Percentiles rank a stretch among this genome's conserved stretches.
Conservation (phyloP, 2,797 vertebrate species). For the Knipowitschia caucasica region DNA sequence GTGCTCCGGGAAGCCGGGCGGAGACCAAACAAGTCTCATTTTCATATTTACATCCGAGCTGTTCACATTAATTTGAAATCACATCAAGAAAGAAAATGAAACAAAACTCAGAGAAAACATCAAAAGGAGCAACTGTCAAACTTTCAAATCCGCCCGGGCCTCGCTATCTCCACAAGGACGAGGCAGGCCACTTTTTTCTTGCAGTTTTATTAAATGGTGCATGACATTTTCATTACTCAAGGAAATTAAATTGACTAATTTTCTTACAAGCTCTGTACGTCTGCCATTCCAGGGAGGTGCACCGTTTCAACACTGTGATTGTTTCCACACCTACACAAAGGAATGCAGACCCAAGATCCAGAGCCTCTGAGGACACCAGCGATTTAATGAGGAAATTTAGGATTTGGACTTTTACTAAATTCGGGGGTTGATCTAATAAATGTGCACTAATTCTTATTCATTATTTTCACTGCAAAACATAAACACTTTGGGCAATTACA, state of each 20-base stretch:
- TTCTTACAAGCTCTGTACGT: conserved; percentile 81
- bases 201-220: conserved; percentile 86
- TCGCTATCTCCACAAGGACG: conserved; percentile 66
- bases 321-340: conserved; percentile 78
- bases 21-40: conserved; percentile 82
- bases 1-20: conserved; percentile 57
- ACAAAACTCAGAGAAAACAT: conserved; percentile 82
- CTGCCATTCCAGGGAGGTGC: conserved; percentile 81
- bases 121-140: conserved; percentile 78
- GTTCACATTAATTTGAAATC: conserved; percentile 82
- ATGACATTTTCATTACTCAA: conserved; percentile 89
- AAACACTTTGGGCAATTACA: conserved; percentile 20
- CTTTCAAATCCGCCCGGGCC: conserved; percentile 77
- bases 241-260: conserved; percentile 87
- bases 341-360: conserved; percentile 61
- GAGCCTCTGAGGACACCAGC: conserved; percentile 61
- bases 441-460: conserved; percentile 36
- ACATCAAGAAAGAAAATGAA: conserved; percentile 75
- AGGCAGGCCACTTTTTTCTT: conserved; percentile 76
- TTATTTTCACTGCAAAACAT: conserved; percentile 27
- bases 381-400: conserved; percentile 66
- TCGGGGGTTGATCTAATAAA: conserved; percentile 40
- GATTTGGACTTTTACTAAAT: conserved; percentile 46
- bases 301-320: conserved; percentile 70
- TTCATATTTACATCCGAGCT: conserved; percentile 81